Percentiles rank a stretch among this genome's conserved stretches.
Evolutionary conservation across 37 sponge, comb jelly and placozoan species (phyloP).

Genomic region (Cladorhizidae sp.): DNA sequence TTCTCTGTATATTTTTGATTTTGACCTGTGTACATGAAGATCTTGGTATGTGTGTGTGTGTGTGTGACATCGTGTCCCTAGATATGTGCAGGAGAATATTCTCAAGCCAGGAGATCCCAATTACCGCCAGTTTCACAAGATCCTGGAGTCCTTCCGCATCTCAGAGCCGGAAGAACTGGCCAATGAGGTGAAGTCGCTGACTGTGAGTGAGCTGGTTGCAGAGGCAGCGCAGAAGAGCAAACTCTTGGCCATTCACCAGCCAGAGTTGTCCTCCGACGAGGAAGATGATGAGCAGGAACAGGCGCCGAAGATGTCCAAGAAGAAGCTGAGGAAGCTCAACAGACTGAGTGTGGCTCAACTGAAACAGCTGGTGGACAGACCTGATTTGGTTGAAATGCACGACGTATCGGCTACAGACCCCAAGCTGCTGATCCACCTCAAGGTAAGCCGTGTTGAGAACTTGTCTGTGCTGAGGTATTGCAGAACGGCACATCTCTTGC

Average conservation of each 20-base stretch:
- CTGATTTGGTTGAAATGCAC: conserved; percentile 99
- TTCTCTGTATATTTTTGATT: too few relatives aligned
- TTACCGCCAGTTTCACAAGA: conserved; percentile 70
- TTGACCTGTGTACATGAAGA: too few relatives aligned
- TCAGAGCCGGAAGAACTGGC: conserved; percentile 5
- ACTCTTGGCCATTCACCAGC: conserved; percentile 9
- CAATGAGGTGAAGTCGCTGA: background rate
- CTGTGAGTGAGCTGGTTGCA: conserved; percentile 1
- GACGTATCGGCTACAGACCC: conserved; percentile 95
- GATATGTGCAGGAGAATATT: conserved; percentile 79
- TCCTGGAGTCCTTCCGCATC: conserved; percentile 88
- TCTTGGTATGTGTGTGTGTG: background rate
- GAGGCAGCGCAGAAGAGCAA: background rate
- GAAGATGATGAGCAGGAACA: conserved; percentile 14
- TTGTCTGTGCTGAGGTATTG: too few relatives aligned
- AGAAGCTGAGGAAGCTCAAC: conserved; percentile 86
- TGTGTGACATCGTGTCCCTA: background rate
- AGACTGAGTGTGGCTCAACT: conserved; percentile 87
- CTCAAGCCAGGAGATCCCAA: conserved; percentile 60
- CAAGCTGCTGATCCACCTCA: conserved; percentile 85
- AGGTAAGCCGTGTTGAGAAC: too few relatives aligned
- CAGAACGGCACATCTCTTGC: too few relatives aligned
- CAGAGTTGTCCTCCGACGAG: conserved; percentile 25
- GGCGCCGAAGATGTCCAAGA: conserved; percentile 74
- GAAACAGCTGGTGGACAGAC: conserved; percentile 93